Conservation (phyloP, 2,797 vertebrate genomes). For the Phalanger gymnotis region DNA sequence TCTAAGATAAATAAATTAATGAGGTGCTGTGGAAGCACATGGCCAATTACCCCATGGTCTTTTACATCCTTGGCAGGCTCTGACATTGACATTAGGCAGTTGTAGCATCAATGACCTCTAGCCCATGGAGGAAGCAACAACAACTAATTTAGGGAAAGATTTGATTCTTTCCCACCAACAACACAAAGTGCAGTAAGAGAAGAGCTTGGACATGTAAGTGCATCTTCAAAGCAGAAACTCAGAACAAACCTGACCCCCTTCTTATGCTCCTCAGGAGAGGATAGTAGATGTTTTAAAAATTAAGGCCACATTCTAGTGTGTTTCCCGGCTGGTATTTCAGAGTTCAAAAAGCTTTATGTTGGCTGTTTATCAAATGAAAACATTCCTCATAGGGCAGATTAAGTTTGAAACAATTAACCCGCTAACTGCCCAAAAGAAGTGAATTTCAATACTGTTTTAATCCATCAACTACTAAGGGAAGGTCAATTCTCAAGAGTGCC, state of each 20-base stretch:
- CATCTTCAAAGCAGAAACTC: background rate
- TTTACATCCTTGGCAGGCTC: background rate
- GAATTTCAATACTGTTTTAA: background rate
- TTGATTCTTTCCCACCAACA: background rate
- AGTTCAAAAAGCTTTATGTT: conserved; percentile 1
- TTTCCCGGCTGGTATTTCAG: background rate
- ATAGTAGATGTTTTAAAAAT: background rate
- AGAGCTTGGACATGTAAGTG: background rate
- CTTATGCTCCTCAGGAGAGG: background rate
- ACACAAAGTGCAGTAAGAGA: background rate
- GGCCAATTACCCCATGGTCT: background rate
- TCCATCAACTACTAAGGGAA: background rate
- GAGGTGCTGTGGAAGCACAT: background rate
- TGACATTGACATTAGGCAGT: background rate
- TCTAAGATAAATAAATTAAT: conserved; percentile 46
- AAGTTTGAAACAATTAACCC: background rate
- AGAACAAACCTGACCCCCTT: background rate
- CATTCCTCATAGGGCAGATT: background rate
- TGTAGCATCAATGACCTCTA: background rate
- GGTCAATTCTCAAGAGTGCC: background rate
- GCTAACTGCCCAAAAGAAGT: background rate
- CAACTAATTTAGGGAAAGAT: background rate
- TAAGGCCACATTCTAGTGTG: background rate
- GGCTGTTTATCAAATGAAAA: background rate
- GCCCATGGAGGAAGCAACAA: background rate